Evolutionary conservation across 2,888 invertebrate genomes (phyloP).

Genomic region (Clanis bilineata): DNA sequence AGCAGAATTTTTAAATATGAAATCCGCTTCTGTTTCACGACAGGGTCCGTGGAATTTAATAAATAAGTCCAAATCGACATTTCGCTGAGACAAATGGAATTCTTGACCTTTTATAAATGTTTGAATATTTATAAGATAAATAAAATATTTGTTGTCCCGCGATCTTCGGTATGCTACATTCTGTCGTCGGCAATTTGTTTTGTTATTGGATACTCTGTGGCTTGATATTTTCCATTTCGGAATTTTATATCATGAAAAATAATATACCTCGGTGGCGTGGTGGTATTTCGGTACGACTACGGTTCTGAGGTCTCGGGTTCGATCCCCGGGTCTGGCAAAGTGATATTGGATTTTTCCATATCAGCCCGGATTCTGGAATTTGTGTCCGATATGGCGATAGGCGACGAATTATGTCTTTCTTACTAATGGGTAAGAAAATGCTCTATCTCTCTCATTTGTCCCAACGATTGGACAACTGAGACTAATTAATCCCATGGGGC

Average conservation of each 20-base stretch:
- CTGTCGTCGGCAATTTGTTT: not conserved
- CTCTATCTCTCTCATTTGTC: too few species aligned
- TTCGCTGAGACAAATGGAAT: constrained; percentile 32
- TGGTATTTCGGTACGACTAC: too few species aligned
- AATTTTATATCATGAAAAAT: not conserved
- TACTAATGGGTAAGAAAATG: too few species aligned
- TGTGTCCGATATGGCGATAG: too few species aligned
- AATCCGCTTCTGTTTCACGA: constrained; percentile 27
- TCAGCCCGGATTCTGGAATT: too few species aligned
- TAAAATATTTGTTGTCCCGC: constrained; percentile 10
- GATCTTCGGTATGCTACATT: not conserved
- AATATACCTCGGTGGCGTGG: too few species aligned
- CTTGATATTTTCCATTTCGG: not conserved
- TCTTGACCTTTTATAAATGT: constrained; percentile 29
- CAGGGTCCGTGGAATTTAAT: constrained; percentile 40
- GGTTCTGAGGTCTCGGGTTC: too few species aligned
- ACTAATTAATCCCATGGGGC: too few species aligned
- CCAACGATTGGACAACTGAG: too few species aligned
- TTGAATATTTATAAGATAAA: constrained; percentile 24
- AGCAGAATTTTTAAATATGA: constrained; percentile 35
- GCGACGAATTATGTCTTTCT: too few species aligned
- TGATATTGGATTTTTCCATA: too few species aligned
- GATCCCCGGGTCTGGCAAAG: too few species aligned
- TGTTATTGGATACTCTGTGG: not conserved
- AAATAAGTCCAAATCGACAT: constrained; percentile 33